phyloP scores from a whole-genome alignment of 2,113 vertebrate genomes.

The Hippopotamus amphibius region DNA sequence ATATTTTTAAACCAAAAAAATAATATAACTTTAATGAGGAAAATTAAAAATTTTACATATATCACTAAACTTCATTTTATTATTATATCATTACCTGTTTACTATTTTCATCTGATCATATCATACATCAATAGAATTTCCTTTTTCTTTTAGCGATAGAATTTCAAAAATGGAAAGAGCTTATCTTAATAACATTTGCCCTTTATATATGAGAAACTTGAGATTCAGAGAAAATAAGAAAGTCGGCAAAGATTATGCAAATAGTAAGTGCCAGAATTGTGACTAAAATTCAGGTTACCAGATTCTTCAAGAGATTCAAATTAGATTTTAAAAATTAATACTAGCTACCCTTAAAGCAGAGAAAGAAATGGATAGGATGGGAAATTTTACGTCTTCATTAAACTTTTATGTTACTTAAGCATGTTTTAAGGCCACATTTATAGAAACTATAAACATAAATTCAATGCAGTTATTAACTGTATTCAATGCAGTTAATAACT shows the following conservation, averaged over 20 bases:
- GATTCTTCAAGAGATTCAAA: not conserved
- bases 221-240: constrained; percentile 33
- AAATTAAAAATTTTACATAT: constrained; percentile 5
- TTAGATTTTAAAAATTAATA: not conserved
- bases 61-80: not conserved
- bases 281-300: not conserved
- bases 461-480: not conserved
- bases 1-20: not conserved
- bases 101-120: constrained; percentile 40
- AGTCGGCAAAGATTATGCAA: not conserved
- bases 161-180: not conserved
- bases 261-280: constrained; percentile 11
- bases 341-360: not conserved
- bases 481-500: too few relatives aligned
- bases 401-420: constrained; percentile 18
- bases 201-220: not conserved
- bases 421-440: not conserved
- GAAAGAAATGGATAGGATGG: not conserved
- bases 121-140: not conserved
- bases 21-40: not conserved
- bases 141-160: not conserved
- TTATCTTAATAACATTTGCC: not conserved
- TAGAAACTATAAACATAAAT: not conserved
- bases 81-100: not conserved
- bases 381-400: not conserved